Evolutionary conservation across 2,113 vertebrate genomes (phyloP).

Genomic region (Oceanites oceanicus): DNA sequence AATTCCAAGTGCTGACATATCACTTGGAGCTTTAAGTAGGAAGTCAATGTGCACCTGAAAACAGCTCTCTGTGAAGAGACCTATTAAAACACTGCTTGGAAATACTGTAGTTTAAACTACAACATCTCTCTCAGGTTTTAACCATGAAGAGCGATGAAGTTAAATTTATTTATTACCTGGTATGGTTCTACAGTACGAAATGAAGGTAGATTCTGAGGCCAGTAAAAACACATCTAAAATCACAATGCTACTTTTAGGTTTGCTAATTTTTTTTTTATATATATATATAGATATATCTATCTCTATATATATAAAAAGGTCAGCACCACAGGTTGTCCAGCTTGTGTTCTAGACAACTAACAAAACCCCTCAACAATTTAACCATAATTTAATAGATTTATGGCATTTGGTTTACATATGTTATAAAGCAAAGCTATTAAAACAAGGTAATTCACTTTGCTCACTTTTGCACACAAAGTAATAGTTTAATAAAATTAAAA

Average conservation of each 20-base stretch:
- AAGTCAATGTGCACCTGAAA: slow-evolving; percentile 80
- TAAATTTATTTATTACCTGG: slow-evolving; percentile 75
- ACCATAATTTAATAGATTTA: slow-evolving; percentile 74
- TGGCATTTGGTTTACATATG: slow-evolving; percentile 81
- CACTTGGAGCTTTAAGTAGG: slow-evolving; percentile 76
- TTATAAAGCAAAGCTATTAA: slow-evolving; percentile 74
- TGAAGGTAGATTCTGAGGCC: slow-evolving; percentile 81
- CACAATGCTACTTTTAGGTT: slow-evolving; percentile 78
- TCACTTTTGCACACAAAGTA: slow-evolving; percentile 70
- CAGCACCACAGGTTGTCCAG: slow-evolving; percentile 79
- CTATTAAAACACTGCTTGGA: slow-evolving; percentile 74
- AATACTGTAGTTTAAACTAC: slow-evolving; percentile 66
- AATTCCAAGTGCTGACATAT: slow-evolving; percentile 77
- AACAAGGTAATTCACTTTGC: slow-evolving; percentile 75
- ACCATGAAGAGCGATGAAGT: slow-evolving; percentile 51
- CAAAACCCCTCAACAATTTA: slow-evolving; percentile 70
- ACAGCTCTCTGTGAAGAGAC: slow-evolving; percentile 68
- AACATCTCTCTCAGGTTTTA: slow-evolving; percentile 53
- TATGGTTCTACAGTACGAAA: slow-evolving; percentile 81
- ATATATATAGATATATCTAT: slow-evolving; percentile 43
- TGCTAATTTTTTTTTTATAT: slow-evolving; percentile 45
- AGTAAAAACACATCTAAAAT: slow-evolving; percentile 77
- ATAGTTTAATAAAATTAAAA: slow-evolving; percentile 64
- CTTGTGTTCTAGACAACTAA: slow-evolving; percentile 65
- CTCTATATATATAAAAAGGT: slow-evolving; percentile 73